Base-by-base conservation (phyloP, 2,888 invertebrate genomes). In the Conus canariensis region DNA sequence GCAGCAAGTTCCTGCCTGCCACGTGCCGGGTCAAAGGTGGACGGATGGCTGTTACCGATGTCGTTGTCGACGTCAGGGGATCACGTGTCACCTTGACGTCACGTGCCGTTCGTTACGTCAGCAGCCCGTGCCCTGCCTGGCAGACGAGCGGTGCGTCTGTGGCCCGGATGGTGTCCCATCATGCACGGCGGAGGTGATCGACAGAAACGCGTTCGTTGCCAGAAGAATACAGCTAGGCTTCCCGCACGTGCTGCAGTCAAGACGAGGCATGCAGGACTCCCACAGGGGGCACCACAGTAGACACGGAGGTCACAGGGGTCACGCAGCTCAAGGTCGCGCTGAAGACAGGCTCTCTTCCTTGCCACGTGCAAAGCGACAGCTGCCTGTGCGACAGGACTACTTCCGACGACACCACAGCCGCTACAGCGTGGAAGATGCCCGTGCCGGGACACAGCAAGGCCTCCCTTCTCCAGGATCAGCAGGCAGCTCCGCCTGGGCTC, bases 91-190 rank as follows among this genome's bases (percentile, higher is more conserved):
- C 16, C 82, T 89, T 16, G 90, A 92, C 67, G 59, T 77, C 59
- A 59, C 90, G 10, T 92, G 92, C 87, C 87, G 88, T 80, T 58
- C 25, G 6, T 45, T 92, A 22, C 88, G 88, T 64, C 70, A 90
- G 56, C 64, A 87, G 12, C 90, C 90, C 5, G 67, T 90, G 6
- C 74, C 83, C 77, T 91, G 91, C 83, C 90, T 91, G 16, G 85
- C 74, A 14, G 90, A 92, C 67, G 88, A 90, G 14, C 91, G 90
- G 56, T 92, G 92, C 70, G 80, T 92, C 22, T 92, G 92, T 86
- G 92, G 92, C 16, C 87, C 91, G 74, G 92, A 92, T 88, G 91
- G 91, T 3, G 91, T 92, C n/a, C 91, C 92, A 22, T 92, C 91
- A 9, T 92, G 92, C 88, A 91, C 90, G 5, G 89, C 90, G 10